phyloP scores from a whole-genome alignment of 2,888 invertebrate species.

The Ormyrus labotus region DNA sequence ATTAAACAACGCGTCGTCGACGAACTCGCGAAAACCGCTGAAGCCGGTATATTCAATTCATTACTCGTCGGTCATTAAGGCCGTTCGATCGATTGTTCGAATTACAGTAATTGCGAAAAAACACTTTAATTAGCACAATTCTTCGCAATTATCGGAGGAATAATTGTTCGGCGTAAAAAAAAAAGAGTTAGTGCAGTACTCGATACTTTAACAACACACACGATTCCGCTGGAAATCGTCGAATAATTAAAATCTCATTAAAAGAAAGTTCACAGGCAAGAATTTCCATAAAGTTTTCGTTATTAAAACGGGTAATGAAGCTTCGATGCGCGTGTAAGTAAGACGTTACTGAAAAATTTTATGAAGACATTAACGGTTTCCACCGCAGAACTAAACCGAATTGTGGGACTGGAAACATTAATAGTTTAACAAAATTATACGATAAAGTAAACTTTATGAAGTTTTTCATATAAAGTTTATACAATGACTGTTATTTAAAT shows the following conservation, averaged over 20 bases:
- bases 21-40: not conserved
- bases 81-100: slow-evolving; percentile 44
- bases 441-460: too few relatives aligned
- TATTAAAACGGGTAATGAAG: not conserved
- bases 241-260: slow-evolving; percentile 47
- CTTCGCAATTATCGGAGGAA: slow-evolving; percentile 29
- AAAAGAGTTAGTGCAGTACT: slow-evolving; percentile 21
- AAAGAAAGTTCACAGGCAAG: slow-evolving; percentile 45
- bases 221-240: slow-evolving; percentile 19
- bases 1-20: slow-evolving; percentile 28
- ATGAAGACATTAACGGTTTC: slow-evolving; percentile 35
- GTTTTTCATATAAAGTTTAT: too few relatives aligned
- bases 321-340: not conserved
- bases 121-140: slow-evolving; percentile 47
- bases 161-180: slow-evolving; percentile 39
- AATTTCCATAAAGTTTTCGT: slow-evolving; percentile 37
- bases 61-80: slow-evolving; percentile 43
- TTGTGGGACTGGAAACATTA: too few relatives aligned
- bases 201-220: slow-evolving; percentile 39
- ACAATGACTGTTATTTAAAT: too few relatives aligned
- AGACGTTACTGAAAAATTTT: slow-evolving; percentile 32
- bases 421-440: too few relatives aligned
- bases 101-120: slow-evolving; percentile 53
- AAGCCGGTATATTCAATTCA: slow-evolving; percentile 43
- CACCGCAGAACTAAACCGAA: too few relatives aligned